Base-by-base conservation (phyloP, 2,797 vertebrate genomes). In the Scolopax rusticola region DNA sequence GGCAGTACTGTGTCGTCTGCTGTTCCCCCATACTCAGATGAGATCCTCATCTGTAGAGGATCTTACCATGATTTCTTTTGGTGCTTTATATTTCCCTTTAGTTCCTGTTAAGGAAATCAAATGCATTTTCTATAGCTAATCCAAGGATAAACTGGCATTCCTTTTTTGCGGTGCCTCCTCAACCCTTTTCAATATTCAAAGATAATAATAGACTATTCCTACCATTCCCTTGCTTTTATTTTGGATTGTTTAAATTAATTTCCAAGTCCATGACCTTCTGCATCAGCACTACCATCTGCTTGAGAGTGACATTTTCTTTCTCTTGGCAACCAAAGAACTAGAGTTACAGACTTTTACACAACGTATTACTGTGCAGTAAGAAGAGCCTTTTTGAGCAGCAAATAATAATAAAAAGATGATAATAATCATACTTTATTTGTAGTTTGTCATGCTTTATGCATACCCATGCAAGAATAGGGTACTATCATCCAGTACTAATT, bases 261-360 rank as follows among this genome's bases (percentile, higher is more conserved):
- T 97, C 75, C 73, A 91, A 85, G 51, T 87, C 68, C 68, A 3
- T 95, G 94, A 91, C 81, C 84, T 96, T 95, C 93, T 93, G 64
- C 70, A 93, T 91, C 64, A 93, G 54, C 64, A 87, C 38, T 50
- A 87, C 84, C 94, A 95, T 95, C 96, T 95, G 89, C 92, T 61
- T 86, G 57, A 88, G 60, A 75, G 38, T 93, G 93, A 94, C 94
- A 95, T 95, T 96, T 97, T 90, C 93, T 79, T 94, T 59, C 60
- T 93, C 57, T 87, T 94, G 94, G 94, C 95, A 96, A 47, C 45
- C 28, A 43, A 81, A 86, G 53, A 67, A 70, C 25, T 87, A 51
- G 77, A 87, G 57, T 73, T 79, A 65, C 33, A 80, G 61, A 51
- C 81, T 65, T 77, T 94, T 77, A 70, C 43, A 30, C 27, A 77